phyloP scores from a whole-genome alignment of 2,113 vertebrate genomes.

The Pomatostomus ruficeps region DNA sequence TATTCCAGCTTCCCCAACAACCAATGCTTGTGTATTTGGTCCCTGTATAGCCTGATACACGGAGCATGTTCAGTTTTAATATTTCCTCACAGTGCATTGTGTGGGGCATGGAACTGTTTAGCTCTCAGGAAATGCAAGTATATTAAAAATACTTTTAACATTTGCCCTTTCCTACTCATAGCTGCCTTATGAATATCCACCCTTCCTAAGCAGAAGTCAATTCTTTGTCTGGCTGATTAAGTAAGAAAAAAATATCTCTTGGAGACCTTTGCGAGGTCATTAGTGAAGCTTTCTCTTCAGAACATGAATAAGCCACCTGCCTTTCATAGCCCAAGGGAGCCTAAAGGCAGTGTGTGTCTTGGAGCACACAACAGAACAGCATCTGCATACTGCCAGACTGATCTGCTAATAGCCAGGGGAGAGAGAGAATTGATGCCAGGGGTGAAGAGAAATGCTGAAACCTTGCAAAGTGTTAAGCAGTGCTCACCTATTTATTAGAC shows the following conservation, averaged over 20 bases:
- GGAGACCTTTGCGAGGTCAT: slow-evolving; percentile 47
- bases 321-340: slow-evolving; percentile 52
- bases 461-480: slow-evolving; percentile 37
- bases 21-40: neutral
- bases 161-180: neutral
- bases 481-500: slow-evolving; percentile 61
- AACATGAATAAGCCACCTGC: slow-evolving; percentile 67
- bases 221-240: slow-evolving; percentile 27
- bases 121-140: neutral
- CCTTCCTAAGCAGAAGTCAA: neutral
- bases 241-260: slow-evolving; percentile 8
- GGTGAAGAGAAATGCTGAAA: slow-evolving; percentile 41
- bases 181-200: neutral
- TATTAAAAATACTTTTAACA: slow-evolving; percentile 21
- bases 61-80: neutral
- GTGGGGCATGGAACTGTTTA: neutral
- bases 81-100: neutral
- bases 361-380: slow-evolving; percentile 48
- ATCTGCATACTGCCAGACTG: slow-evolving; percentile 49
- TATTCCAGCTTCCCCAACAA: no score
- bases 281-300: slow-evolving; percentile 15
- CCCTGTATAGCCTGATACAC: neutral
- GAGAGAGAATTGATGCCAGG: neutral
- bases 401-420: slow-evolving; percentile 47
- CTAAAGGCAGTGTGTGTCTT: slow-evolving; percentile 4